phyloP scores from a whole-genome alignment of 2,888 invertebrate genomes.

The Coelogynopora nodosa region DNA sequence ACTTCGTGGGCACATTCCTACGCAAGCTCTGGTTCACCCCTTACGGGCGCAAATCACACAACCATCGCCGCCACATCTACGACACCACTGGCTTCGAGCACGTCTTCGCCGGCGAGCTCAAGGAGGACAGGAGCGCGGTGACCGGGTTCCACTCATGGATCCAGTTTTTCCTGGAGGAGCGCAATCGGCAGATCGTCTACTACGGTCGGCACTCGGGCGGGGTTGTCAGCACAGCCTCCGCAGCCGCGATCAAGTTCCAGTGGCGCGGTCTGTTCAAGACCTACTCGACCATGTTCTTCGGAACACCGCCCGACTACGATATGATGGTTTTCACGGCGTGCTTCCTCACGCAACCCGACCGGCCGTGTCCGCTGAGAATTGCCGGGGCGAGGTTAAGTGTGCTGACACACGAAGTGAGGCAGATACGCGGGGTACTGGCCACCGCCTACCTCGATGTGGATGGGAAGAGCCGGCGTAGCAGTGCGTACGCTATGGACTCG shows the following conservation, averaged over 20 bases:
- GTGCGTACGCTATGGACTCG: neutral
- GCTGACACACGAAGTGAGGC: neutral
- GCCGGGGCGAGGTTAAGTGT: neutral
- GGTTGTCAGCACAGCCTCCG: neutral
- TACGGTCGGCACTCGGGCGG: neutral
- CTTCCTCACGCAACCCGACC: neutral
- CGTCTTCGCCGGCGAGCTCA: slow-evolving; percentile 41
- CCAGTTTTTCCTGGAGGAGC: slow-evolving; percentile 1
- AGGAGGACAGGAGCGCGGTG: neutral
- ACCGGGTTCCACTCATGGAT: slow-evolving; percentile 37
- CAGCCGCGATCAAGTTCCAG: slow-evolving; percentile 27
- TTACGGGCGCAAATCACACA: slow-evolving; percentile 24
- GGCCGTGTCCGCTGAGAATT: slow-evolving; percentile 15
- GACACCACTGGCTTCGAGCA: slow-evolving; percentile 39
- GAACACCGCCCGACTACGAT: slow-evolving; percentile 32
- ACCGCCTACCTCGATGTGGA: neutral
- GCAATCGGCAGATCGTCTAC: neutral
- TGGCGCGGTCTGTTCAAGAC: slow-evolving; percentile 11
- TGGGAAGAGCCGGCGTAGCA: neutral
- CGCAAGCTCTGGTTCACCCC: slow-evolving; percentile 20
- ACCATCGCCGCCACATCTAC: neutral
- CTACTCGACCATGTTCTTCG: slow-evolving; percentile 31
- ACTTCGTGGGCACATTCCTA: neutral
- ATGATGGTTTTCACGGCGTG: slow-evolving; percentile 34
- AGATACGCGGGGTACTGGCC: neutral